A percentile compares a stretch with the other conserved stretches of the same genome.
phyloP scores from a whole-genome alignment of 2,797 vertebrate genomes.

The Melopsittacus undulatus region DNA sequence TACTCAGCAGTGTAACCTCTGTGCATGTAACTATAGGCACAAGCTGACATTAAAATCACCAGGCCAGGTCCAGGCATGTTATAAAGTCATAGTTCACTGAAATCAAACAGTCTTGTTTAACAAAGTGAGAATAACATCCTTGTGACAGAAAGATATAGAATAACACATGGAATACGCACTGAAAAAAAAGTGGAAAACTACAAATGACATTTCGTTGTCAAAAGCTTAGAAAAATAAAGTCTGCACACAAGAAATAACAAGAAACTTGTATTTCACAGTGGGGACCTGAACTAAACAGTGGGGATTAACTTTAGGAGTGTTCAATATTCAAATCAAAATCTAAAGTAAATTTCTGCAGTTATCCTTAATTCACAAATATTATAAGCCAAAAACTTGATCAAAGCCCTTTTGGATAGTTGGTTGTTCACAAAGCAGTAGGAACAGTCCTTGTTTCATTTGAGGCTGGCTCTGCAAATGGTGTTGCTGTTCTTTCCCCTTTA shows the following conservation, averaged over 20 bases:
- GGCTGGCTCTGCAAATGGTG: slow-evolving; percentile 18
- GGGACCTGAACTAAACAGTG: not conserved
- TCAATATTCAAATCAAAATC: slow-evolving; percentile 25
- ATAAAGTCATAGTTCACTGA: not conserved
- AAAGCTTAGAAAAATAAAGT: not conserved
- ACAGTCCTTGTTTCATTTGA: not conserved
- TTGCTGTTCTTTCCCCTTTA: slow-evolving; percentile 50
- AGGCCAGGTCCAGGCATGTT: not conserved
- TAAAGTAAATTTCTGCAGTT: not conserved
- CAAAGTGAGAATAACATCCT: not conserved
- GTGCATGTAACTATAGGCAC: not conserved
- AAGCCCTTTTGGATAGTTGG: not conserved
- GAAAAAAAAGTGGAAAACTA: not conserved
- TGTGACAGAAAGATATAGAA: not conserved
- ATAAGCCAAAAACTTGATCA: not conserved
- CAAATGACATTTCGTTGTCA: not conserved
- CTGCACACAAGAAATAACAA: not conserved
- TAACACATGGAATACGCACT: not conserved
- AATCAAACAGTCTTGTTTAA: not conserved
- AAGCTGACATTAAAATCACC: not conserved
- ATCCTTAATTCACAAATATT: not conserved
- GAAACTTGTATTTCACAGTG: not conserved
- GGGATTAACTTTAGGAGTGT: not conserved
- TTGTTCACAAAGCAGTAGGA: not conserved
- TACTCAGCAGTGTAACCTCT: accelerated